Percentiles rank a stretch among this genome's conserved stretches.
These are phyloP conservation scores for Teleopsis dalmanni DNA, from an alignment of 1,140 invertebrate species.

Conservation along the genomic window DNA sequence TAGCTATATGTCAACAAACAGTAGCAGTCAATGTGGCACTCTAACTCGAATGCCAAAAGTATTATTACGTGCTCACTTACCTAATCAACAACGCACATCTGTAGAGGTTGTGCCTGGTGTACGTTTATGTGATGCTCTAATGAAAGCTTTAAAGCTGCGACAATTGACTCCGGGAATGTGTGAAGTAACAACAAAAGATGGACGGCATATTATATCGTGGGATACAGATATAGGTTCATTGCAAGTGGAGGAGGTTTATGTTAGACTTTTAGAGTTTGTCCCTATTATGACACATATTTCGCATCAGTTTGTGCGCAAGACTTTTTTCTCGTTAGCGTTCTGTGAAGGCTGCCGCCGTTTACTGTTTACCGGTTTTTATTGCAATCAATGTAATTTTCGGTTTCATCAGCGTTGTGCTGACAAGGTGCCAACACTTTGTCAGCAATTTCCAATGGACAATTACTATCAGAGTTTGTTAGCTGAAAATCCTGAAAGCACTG, in stretches of 20 bases:
- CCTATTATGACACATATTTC: conserved; percentile 85
- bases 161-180: conserved; percentile 88
- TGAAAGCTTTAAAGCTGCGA: conserved; percentile 81
- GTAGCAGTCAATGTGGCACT: conserved; percentile 43
- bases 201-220: conserved; percentile 70
- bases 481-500: conserved; percentile 60
- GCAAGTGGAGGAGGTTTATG: conserved; percentile 80
- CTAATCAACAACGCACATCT: conserved; percentile 86
- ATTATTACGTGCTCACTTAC: conserved; percentile 73
- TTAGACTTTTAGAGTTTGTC: conserved; percentile 78
- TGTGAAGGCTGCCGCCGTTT: conserved; percentile 87
- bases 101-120: conserved; percentile 67
- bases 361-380: conserved; percentile 90
- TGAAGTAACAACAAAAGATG: conserved; percentile 63
- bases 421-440: conserved; percentile 77
- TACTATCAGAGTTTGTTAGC: conserved; percentile 72
- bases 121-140: conserved; percentile 75
- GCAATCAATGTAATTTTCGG: conserved; percentile 88
- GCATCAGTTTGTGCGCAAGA: conserved; percentile 90
- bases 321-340: conserved; percentile 92
- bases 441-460: conserved; percentile 70
- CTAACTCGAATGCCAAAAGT: conserved; percentile 66
- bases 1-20: neutral
- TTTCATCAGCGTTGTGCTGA: conserved; percentile 89
- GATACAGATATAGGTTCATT: conserved; percentile 79